Evolutionary conservation across 1,140 invertebrate genomes (phyloP).

Genomic region (Mactra quadrangularis): DNA sequence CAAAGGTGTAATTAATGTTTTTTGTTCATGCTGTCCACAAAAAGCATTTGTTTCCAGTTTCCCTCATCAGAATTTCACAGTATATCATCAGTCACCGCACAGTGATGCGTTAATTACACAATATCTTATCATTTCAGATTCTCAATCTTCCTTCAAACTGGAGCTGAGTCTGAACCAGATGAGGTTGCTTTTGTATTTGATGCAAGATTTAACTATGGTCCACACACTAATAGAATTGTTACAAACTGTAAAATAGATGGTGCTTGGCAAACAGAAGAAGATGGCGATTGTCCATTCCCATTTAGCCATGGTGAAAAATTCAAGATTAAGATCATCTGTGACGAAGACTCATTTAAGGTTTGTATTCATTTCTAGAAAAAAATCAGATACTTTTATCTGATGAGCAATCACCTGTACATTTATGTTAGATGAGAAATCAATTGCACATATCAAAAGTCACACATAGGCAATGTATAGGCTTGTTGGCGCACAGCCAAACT

Average conservation of each 20-base stretch:
- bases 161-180: constrained; percentile 49
- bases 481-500: too few species aligned
- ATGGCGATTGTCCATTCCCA: constrained; percentile 86
- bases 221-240: constrained; percentile 85
- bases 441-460: too few species aligned
- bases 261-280: constrained; percentile 90
- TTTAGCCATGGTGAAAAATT: constrained; percentile 89
- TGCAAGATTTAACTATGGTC: constrained; percentile 66
- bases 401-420: too few species aligned
- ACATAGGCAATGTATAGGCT: too few species aligned
- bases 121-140: constrained; percentile 58
- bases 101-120: too few species aligned
- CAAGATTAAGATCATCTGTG: constrained; percentile 84
- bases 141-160: constrained; percentile 60
- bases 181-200: constrained; percentile 69
- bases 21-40: too few species aligned
- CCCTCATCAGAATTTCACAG: too few species aligned
- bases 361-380: background rate
- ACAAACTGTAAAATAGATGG: constrained; percentile 89
- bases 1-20: too few species aligned
- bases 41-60: too few species aligned
- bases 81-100: too few species aligned
- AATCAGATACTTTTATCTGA: background rate
- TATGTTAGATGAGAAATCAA: too few species aligned
- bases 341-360: constrained; percentile 84